Evolutionary conservation across 2,797 vertebrate genomes (phyloP).

Genomic region (Eidolon dupreanum): DNA sequence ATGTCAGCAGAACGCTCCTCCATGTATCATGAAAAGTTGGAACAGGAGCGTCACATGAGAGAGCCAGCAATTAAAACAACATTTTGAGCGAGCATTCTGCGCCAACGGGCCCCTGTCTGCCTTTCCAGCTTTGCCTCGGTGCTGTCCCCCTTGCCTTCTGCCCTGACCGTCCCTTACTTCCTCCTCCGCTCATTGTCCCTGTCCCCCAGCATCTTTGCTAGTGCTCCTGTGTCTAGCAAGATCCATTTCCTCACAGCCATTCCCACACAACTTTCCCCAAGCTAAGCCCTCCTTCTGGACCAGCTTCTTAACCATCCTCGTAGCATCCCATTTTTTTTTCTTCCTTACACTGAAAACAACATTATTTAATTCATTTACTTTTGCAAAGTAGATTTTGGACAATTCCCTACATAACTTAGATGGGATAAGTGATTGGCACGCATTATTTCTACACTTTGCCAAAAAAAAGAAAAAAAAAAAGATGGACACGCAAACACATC

Average conservation of each 20-base stretch:
- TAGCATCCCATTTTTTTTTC: background rate
- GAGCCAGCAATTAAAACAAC: background rate
- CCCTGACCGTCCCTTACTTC: background rate
- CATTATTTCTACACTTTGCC: background rate
- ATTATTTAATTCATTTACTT: background rate
- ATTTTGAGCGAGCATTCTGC: background rate
- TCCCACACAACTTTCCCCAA: background rate
- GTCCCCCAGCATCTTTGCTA: background rate
- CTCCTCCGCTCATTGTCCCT: background rate
- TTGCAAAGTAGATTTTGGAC: background rate
- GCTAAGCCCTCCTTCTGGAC: background rate
- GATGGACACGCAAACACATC: background rate
- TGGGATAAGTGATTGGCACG: background rate
- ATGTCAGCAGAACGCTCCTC: background rate
- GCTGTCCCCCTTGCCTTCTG: background rate
- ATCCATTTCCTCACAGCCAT: background rate
- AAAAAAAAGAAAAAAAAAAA: constrained; percentile 25
- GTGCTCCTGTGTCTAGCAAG: background rate
- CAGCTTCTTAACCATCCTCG: background rate
- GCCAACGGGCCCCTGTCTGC: background rate
- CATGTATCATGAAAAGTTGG: background rate
- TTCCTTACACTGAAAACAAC: background rate
- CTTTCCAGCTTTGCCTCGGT: background rate
- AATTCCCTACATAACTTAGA: background rate
- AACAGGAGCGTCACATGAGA: background rate